These are phyloP conservation scores for Alaudala cheleensis DNA, from an alignment of 2,113 vertebrate species.

Conservation along the genomic window DNA sequence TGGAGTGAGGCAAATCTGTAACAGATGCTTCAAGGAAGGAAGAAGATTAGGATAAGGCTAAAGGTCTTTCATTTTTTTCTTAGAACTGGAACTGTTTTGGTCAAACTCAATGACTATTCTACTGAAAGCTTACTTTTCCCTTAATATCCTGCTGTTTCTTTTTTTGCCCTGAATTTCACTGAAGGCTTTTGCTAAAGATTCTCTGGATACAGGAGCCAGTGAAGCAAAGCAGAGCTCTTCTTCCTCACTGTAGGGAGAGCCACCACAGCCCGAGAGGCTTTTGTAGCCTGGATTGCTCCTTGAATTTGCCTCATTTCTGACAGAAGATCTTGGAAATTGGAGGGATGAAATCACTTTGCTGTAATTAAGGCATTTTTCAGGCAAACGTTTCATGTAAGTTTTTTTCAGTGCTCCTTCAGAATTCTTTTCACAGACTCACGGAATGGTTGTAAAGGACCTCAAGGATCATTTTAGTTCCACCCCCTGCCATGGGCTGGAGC, in stretches of 20 bases:
- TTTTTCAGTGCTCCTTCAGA: neutral
- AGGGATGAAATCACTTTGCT: neutral
- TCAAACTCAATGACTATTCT: neutral
- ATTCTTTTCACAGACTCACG: neutral
- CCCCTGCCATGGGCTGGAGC: neutral
- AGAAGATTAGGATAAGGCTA: constrained; percentile 36
- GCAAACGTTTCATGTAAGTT: neutral
- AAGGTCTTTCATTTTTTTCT: constrained; percentile 25
- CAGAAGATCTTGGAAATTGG: neutral
- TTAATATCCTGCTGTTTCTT: constrained; percentile 17
- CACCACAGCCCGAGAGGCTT: neutral
- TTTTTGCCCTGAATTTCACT: constrained; percentile 6
- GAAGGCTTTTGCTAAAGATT: neutral
- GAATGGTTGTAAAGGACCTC: neutral
- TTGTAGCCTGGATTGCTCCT: neutral
- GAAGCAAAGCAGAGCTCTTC: neutral
- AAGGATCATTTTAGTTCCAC: neutral
- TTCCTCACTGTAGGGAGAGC: neutral
- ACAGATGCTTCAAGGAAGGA: constrained; percentile 58
- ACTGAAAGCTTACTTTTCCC: constrained; percentile 30
- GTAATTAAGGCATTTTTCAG: neutral
- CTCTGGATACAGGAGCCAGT: neutral
- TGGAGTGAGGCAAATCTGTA: constrained; percentile 49
- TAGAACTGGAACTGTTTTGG: constrained; percentile 25
- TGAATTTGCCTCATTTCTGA: neutral